A percentile compares a stretch with the other conserved stretches of the same genome.
These are phyloP conservation scores for Pipistrellus pipistrellus DNA, from an alignment of 2,797 vertebrate genomes.

Conservation along the genomic window DNA sequence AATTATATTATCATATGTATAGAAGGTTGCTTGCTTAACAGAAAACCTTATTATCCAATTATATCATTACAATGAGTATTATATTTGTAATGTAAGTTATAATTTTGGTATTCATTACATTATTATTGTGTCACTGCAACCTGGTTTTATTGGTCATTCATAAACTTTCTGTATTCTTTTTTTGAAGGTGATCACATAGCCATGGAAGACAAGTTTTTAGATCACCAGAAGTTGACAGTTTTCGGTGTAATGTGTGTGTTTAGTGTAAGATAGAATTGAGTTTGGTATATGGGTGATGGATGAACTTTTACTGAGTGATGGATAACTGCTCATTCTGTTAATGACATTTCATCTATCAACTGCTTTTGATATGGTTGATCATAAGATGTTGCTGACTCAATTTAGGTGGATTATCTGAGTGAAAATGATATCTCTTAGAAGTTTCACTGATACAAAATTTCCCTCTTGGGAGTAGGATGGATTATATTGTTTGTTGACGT, in stretches of 20 bases:
- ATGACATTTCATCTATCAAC: slow-evolving; percentile 76
- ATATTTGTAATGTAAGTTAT: background rate
- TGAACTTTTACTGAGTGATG: slow-evolving; percentile 72
- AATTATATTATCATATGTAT: background rate
- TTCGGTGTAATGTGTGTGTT: slow-evolving; percentile 34
- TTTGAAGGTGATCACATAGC: background rate
- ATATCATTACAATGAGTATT: background rate
- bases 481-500: slow-evolving; percentile 45
- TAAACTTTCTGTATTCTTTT: slow-evolving; percentile 50
- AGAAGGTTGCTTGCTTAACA: background rate
- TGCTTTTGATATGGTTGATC: slow-evolving; percentile 71
- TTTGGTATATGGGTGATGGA: slow-evolving; percentile 69
- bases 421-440: slow-evolving; percentile 53
- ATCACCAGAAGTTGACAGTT: slow-evolving; percentile 60
- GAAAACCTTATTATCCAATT: background rate
- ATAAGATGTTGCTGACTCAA: slow-evolving; percentile 76
- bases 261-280: slow-evolving; percentile 55
- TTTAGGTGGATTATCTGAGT: slow-evolving; percentile 65
- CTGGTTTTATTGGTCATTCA: background rate
- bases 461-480: background rate
- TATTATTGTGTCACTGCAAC: background rate
- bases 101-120: background rate
- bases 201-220: slow-evolving; percentile 51
- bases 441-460: slow-evolving; percentile 51
- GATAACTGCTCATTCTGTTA: slow-evolving; percentile 72